These are phyloP conservation scores for Pardalotus punctatus DNA, from an alignment of 2,113 vertebrate species.

Conservation along the genomic window DNA sequence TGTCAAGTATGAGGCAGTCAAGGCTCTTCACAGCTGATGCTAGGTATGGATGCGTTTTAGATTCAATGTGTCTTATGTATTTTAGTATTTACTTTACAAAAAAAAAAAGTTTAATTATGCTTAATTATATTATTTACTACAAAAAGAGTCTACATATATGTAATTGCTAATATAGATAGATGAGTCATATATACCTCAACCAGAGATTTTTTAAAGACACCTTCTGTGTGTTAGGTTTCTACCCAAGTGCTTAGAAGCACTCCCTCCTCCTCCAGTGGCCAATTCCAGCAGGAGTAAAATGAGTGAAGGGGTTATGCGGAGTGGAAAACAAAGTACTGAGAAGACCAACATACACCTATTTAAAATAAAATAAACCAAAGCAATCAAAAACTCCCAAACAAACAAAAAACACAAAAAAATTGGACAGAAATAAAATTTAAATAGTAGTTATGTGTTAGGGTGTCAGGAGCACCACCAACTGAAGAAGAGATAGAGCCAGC, in stretches of 20 bases:
- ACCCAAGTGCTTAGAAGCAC: background rate
- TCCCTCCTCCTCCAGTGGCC: background rate
- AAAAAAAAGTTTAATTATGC: background rate
- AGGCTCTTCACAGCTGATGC: background rate
- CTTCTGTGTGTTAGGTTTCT: background rate
- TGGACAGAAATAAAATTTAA: background rate
- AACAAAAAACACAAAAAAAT: background rate
- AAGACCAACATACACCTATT: background rate
- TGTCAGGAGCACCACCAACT: background rate
- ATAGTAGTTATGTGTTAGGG: background rate
- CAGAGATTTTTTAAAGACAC: background rate
- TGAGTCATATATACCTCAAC: background rate
- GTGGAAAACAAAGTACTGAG: background rate
- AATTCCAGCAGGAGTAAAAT: background rate
- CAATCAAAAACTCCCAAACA: background rate
- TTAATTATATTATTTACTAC: background rate
- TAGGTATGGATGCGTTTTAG: background rate
- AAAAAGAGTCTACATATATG: background rate
- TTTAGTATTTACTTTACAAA: background rate
- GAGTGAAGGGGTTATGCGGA: background rate
- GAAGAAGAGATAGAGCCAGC: background rate
- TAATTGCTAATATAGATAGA: background rate
- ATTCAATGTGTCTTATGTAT: fast-evolving
- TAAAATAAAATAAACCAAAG: background rate
- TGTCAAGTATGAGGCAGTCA: background rate